A percentile compares a stretch with the other conserved stretches of the same genome.
phyloP scores from a whole-genome alignment of 2,888 invertebrate genomes.

The Latheticus oryzae region DNA sequence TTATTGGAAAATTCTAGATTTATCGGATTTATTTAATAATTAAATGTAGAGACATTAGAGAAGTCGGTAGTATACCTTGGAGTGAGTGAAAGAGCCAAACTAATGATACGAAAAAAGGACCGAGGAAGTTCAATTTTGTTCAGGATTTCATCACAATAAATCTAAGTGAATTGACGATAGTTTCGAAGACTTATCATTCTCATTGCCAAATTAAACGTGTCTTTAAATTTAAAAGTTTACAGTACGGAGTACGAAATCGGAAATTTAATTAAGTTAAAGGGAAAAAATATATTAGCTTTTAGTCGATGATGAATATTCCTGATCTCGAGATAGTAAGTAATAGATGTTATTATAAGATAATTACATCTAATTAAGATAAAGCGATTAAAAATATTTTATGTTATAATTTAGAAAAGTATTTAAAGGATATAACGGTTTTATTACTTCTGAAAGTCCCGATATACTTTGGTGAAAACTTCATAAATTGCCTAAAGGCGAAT shows the following conservation, averaged over 20 bases:
- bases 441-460: slow-evolving; percentile 59
- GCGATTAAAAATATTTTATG: slow-evolving; percentile 51
- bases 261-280: not conserved
- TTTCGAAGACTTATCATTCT: slow-evolving; percentile 54
- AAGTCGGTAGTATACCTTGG: slow-evolving; percentile 15
- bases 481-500: slow-evolving; percentile 56
- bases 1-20: too few species aligned
- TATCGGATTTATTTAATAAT: slow-evolving; percentile 9
- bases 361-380: slow-evolving; percentile 31
- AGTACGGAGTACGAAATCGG: not conserved
- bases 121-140: slow-evolving; percentile 63
- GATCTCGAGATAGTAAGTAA: slow-evolving; percentile 29
- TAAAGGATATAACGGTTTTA: slow-evolving; percentile 54
- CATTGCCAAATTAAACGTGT: slow-evolving; percentile 28
- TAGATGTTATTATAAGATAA: slow-evolving; percentile 30
- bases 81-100: slow-evolving; percentile 44
- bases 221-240: slow-evolving; percentile 30
- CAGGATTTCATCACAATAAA: slow-evolving; percentile 64
- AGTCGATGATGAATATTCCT: slow-evolving; percentile 11
- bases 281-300: slow-evolving; percentile 5
- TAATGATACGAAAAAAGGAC: slow-evolving; percentile 55
- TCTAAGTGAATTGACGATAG: slow-evolving; percentile 61
- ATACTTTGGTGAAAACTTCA: slow-evolving; percentile 61
- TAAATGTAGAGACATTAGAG: slow-evolving; percentile 14
- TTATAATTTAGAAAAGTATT: slow-evolving; percentile 51